Evolutionary conservation across 2,113 vertebrate genomes (phyloP).

Genomic region (Tiliqua scincoides): DNA sequence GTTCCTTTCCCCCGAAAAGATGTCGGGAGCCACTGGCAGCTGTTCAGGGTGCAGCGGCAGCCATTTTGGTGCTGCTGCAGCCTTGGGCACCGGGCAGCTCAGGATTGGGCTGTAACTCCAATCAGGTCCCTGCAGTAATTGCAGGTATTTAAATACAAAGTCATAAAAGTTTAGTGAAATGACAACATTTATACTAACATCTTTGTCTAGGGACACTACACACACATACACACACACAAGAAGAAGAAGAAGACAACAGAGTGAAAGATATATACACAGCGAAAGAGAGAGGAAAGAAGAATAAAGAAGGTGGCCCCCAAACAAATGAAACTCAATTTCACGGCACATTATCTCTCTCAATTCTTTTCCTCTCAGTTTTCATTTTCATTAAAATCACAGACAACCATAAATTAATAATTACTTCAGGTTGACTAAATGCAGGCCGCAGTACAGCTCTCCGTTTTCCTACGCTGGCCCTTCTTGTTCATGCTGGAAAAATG

Average conservation of each 20-base stretch:
- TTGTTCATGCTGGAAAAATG: conserved; percentile 98
- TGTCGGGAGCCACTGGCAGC: too few relatives aligned
- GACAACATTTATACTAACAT: conserved; percentile 63
- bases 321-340: conserved; percentile 99
- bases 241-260: conserved; percentile 6
- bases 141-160: conserved; percentile 52
- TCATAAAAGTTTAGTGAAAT: conserved; percentile 67
- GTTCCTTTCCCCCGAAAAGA: too few relatives aligned
- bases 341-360: conserved; percentile 99
- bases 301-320: conserved; percentile 92
- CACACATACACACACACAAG: conserved; percentile 33
- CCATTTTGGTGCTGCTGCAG: too few relatives aligned
- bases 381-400: conserved; percentile 99
- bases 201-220: conserved; percentile 69
- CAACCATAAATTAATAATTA: conserved; percentile 99
- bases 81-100: too few relatives aligned
- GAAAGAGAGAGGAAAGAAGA: conserved; percentile 18
- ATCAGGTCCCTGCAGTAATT: conserved; percentile 53
- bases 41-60: too few relatives aligned
- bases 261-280: not conserved
- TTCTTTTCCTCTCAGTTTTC: conserved; percentile 97
- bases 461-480: conserved; percentile 89
- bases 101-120: too few relatives aligned
- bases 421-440: conserved; percentile 99
- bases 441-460: conserved; percentile 84